Evolutionary conservation across 2,113 vertebrate genomes (phyloP), one percentile per base, ranked within the genome.

Genomic region (Urocolius indicus): DNA sequence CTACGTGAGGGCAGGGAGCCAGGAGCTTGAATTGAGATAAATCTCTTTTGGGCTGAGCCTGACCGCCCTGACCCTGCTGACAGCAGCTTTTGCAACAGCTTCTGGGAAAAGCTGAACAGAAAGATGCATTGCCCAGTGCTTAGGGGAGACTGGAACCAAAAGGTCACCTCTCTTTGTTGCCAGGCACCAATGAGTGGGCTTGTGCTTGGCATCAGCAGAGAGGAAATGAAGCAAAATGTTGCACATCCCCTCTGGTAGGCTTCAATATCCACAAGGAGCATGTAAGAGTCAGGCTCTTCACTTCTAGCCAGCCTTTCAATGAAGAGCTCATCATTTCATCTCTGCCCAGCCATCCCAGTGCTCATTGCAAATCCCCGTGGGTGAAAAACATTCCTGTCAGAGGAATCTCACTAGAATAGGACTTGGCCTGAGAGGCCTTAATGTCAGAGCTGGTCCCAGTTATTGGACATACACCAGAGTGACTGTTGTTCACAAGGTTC

Each of bases 41-140:
- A 96, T 81, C 94, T 41, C 45, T 41, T 52, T 29, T 38, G 55
- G 79, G 45, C 82, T 88, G 72, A 87, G 88, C 90, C 83, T 90
- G 87, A 79, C 71, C 11, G 4, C 46, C 49, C 91, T 82, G 88
- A 96, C 94, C 84, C 74, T 94, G 90, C 96, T 95, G 96, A 92
- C 87, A 87, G 80, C 2, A 89, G 93, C 66, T 83, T 84, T 72
- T 92, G 65, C 73, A 88, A 63, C 72, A 92, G 94, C 87, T 91
- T 69, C 72, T 71, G 75, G 76, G 88, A 63, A 59, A 41, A 92
- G 91, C 73, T 46, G 52, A 80, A 61, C 45, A 61, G 73, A 49
- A 49, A 57, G 76, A 86, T 55, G 57, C 15, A 5, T 5, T 71
- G 19, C 57, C 26, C 57, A 23, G 34, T 10, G 54, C 55, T 46